phyloP scores from a whole-genome alignment of 1,140 invertebrate genomes.

The Pantala flavescens region DNA sequence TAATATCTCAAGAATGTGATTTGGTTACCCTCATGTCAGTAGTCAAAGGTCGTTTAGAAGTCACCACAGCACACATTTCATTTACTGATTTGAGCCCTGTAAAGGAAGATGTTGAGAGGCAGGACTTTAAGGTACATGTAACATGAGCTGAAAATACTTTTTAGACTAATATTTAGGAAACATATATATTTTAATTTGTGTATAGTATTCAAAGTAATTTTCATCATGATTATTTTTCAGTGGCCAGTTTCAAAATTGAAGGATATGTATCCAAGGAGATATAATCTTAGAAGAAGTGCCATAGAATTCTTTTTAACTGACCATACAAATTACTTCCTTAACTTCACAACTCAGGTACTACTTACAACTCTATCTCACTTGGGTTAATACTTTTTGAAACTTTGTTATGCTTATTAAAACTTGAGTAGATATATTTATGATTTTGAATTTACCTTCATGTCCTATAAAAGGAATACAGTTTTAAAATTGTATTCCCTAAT shows the following conservation, averaged over 20 bases:
- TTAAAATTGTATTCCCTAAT: too few relatives aligned
- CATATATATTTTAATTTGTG: neutral
- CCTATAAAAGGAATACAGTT: too few relatives aligned
- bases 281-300: slow-evolving; percentile 51
- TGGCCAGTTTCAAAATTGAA: slow-evolving; percentile 45
- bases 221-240: slow-evolving; percentile 21
- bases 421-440: too few relatives aligned
- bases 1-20: slow-evolving; percentile 52
- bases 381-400: too few relatives aligned
- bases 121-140: slow-evolving; percentile 36
- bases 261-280: slow-evolving; percentile 52
- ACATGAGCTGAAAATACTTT: neutral
- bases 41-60: slow-evolving; percentile 50
- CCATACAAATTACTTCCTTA: slow-evolving; percentile 57
- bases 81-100: slow-evolving; percentile 49
- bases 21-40: slow-evolving; percentile 51
- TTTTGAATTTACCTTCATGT: too few relatives aligned
- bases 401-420: too few relatives aligned
- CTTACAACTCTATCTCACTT: too few relatives aligned
- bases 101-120: slow-evolving; percentile 43
- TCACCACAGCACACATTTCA: slow-evolving; percentile 51
- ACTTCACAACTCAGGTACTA: slow-evolving; percentile 50
- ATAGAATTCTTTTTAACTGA: slow-evolving; percentile 55
- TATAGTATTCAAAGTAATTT: neutral
- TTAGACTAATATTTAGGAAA: neutral